These are phyloP conservation scores for Chloroclysta siterata DNA, from an alignment of 2,888 invertebrate species.

Conservation along the genomic window DNA sequence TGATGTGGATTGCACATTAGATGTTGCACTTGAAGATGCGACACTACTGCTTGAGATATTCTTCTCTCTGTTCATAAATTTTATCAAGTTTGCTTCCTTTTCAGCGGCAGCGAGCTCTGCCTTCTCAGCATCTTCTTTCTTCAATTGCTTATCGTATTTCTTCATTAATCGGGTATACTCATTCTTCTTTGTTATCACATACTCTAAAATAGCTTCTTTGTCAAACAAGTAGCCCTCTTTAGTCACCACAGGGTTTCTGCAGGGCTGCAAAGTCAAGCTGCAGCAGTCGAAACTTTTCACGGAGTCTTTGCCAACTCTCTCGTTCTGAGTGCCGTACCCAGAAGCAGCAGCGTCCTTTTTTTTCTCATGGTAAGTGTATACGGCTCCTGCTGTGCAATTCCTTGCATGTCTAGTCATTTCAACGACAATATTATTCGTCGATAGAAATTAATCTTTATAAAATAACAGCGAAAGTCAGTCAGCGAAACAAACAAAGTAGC, in stretches of 20 bases:
- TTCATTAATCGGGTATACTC: slow-evolving; percentile 95
- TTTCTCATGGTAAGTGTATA: slow-evolving; percentile 99
- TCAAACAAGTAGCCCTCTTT: slow-evolving; percentile 97
- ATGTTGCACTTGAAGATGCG: slow-evolving; percentile 34
- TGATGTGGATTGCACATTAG: slow-evolving; percentile 49
- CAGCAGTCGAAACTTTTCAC: slow-evolving; percentile 98
- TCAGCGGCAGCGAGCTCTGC: slow-evolving; percentile 90
- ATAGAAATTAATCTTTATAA: background rate
- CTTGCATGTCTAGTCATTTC: slow-evolving; percentile 97
- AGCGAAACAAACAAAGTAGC: background rate
- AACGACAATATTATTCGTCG: background rate
- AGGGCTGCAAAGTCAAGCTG: slow-evolving; percentile 97
- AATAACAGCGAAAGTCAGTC: background rate
- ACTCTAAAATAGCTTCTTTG: slow-evolving; percentile 98
- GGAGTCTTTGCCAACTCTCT: slow-evolving; percentile 96
- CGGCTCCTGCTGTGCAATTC: slow-evolving; percentile 99
- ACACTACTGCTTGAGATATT: slow-evolving; percentile 85
- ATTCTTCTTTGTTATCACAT: slow-evolving; percentile 96
- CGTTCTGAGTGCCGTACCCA: slow-evolving; percentile 95
- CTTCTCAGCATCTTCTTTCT: slow-evolving; percentile 89
- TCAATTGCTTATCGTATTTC: slow-evolving; percentile 95
- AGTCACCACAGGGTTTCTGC: slow-evolving; percentile 93
- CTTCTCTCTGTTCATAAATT: slow-evolving; percentile 93
- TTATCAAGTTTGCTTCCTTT: slow-evolving; percentile 89
- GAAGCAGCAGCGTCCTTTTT: slow-evolving; percentile 97